Evolutionary conservation across 2,113 vertebrate species (phyloP).

Genomic region (Oryzias celebensis): DNA sequence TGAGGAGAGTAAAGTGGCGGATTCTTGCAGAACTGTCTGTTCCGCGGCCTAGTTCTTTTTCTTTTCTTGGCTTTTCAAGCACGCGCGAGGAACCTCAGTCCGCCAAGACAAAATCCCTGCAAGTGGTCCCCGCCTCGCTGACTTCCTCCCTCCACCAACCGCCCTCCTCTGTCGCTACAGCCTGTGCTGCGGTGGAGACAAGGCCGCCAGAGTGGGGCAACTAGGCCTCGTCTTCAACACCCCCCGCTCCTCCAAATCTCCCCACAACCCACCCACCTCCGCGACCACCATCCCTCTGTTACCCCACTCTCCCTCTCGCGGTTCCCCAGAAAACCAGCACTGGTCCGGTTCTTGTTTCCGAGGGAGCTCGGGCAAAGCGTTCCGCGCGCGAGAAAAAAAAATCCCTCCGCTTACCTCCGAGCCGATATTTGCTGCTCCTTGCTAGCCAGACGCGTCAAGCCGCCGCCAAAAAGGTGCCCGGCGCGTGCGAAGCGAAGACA

Average conservation of each 20-base stretch:
- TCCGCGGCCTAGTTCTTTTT: conserved; percentile 41
- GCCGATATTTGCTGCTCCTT: conserved; percentile 61
- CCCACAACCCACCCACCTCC: conserved; percentile 46
- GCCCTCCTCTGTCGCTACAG: conserved; percentile 70
- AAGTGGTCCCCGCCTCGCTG: conserved; percentile 58
- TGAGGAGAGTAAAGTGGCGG: conserved; percentile 34
- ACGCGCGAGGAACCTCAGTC: conserved; percentile 28
- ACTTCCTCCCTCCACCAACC: conserved; percentile 70
- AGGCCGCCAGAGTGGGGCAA: conserved; percentile 73
- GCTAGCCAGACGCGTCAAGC: conserved; percentile 75
- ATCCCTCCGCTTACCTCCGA: conserved; percentile 1
- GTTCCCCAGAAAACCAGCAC: conserved; percentile 72
- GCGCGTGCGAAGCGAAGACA: conserved; percentile 75
- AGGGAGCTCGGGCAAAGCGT: conserved; percentile 52
- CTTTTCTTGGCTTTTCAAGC: conserved; percentile 16
- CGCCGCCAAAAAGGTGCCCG: conserved; percentile 62
- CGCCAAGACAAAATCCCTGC: conserved; percentile 43
- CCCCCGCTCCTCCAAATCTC: conserved; percentile 14
- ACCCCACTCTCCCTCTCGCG: conserved; percentile 75
- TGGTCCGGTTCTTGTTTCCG: conserved; percentile 72
- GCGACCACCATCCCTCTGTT: conserved; percentile 68
- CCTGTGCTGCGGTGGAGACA: conserved; percentile 70
- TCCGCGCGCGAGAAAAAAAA: conserved; percentile 14
- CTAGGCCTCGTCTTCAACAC: conserved; percentile 71
- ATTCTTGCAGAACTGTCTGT: conserved; percentile 39